Evolutionary conservation across 2,797 vertebrate genomes (phyloP).

Genomic region (Bradypus variegatus): DNA sequence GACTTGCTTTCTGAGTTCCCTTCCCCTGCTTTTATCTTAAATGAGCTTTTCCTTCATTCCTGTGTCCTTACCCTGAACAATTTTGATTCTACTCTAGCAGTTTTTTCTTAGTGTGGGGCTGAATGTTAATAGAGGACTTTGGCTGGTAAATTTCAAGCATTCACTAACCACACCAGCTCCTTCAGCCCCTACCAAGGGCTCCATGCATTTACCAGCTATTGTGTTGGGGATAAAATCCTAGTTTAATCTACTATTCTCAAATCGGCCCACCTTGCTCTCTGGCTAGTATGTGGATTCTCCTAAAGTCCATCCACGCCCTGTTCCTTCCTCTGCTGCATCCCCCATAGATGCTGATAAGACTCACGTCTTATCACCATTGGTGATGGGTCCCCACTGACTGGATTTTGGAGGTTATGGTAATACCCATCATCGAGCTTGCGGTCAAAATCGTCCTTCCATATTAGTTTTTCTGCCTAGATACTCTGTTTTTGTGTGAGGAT

Average conservation of each 20-base stretch:
- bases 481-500: background rate
- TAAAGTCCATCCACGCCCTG: background rate
- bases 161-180: background rate
- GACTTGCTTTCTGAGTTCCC: background rate
- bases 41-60: background rate
- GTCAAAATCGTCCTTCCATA: background rate
- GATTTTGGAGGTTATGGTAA: background rate
- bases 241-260: background rate
- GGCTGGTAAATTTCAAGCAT: fast-evolving
- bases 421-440: background rate
- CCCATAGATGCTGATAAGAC: background rate
- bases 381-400: no score
- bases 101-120: background rate
- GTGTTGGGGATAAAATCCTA: no score
- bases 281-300: background rate
- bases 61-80: background rate
- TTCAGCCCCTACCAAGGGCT: no score
- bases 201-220: background rate
- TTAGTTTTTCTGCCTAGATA: background rate
- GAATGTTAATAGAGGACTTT: no score
- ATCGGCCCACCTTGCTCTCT: background rate
- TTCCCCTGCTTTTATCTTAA: background rate
- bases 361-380: background rate
- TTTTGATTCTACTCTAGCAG: background rate
- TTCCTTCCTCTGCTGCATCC: background rate